Conservation (phyloP, 2,797 vertebrate genomes). For the Macroramphosus scolopax region DNA sequence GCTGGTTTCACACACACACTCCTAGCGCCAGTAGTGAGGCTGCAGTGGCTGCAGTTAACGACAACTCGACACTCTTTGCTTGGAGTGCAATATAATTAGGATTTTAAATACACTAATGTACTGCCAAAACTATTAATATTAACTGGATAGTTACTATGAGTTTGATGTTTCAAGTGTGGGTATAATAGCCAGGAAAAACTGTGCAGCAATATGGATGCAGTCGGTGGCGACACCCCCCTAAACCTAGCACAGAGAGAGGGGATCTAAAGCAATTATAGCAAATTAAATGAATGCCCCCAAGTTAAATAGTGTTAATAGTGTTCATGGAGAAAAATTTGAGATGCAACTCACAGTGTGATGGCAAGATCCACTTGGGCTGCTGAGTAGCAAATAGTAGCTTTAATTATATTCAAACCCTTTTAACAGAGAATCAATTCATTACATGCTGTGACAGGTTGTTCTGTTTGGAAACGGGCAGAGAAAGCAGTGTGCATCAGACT, state of each 20-base stretch:
- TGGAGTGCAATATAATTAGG: too few species aligned
- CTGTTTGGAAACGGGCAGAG: constrained; percentile 55
- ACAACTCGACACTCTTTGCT: too few species aligned
- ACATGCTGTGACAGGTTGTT: constrained; percentile 65
- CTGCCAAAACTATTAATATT: constrained; percentile 1
- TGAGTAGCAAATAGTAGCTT: constrained; percentile 67
- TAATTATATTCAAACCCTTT: constrained; percentile 73
- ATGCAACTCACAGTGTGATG: constrained; percentile 70
- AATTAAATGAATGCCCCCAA: constrained; percentile 75
- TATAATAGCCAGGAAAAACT: too few species aligned
- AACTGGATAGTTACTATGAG: constrained; percentile 8
- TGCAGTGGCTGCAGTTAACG: too few species aligned
- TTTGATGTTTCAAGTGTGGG: too few species aligned
- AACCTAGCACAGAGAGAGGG: constrained; percentile 63
- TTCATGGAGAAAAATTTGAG: constrained; percentile 72
- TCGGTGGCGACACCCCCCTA: constrained; percentile 37
- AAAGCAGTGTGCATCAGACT: constrained; percentile 48
- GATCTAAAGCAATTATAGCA: constrained; percentile 74
- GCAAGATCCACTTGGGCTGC: constrained; percentile 68
- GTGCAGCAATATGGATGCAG: constrained; percentile 40
- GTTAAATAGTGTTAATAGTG: constrained; percentile 75
- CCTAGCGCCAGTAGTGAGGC: too few species aligned
- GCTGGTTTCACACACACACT: too few species aligned
- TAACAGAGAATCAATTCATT: constrained; percentile 67
- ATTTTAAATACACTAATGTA: constrained; percentile 1